Evolutionary conservation across 2,113 vertebrate species (phyloP).

Genomic region (Spea bombifrons): DNA sequence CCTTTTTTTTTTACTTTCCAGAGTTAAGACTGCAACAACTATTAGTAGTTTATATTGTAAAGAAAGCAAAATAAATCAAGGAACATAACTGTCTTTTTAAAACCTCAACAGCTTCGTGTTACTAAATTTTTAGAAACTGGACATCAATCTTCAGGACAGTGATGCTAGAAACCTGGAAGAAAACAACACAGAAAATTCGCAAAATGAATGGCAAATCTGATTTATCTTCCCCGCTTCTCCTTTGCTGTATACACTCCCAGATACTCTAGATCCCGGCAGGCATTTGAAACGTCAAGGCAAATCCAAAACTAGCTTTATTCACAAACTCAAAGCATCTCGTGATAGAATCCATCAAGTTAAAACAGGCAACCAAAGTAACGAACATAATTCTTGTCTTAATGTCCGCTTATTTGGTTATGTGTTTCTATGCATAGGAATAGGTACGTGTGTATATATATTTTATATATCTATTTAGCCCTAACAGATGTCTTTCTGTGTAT

Average conservation of each 20-base stretch:
- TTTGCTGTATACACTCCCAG: conserved; percentile 35
- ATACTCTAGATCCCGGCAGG: conserved; percentile 41
- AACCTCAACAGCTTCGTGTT: conserved; percentile 26
- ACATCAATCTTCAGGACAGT: conserved; percentile 44
- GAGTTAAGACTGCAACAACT: neutral
- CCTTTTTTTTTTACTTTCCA: too few relatives aligned
- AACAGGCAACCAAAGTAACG: conserved; percentile 4
- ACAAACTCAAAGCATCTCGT: conserved; percentile 17
- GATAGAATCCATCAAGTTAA: conserved; percentile 33
- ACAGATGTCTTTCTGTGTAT: too few relatives aligned
- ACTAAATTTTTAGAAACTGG: conserved; percentile 14
- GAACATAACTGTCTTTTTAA: conserved; percentile 25
- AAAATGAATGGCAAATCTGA: conserved; percentile 41
- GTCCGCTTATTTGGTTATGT: too few relatives aligned
- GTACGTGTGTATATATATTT: too few relatives aligned
- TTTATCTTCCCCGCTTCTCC: conserved; percentile 37
- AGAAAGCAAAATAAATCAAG: conserved; percentile 13
- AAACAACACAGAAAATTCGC: conserved; percentile 40
- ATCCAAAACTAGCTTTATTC: conserved; percentile 42
- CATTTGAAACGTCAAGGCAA: conserved; percentile 46
- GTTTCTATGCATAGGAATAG: too few relatives aligned
- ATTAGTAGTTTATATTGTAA: neutral
- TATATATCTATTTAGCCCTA: too few relatives aligned
- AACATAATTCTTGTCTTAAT: too few relatives aligned
- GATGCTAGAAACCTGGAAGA: conserved; percentile 33